Base-by-base conservation (phyloP, 2,113 vertebrate genomes). In the Tauraco erythrolophus region DNA sequence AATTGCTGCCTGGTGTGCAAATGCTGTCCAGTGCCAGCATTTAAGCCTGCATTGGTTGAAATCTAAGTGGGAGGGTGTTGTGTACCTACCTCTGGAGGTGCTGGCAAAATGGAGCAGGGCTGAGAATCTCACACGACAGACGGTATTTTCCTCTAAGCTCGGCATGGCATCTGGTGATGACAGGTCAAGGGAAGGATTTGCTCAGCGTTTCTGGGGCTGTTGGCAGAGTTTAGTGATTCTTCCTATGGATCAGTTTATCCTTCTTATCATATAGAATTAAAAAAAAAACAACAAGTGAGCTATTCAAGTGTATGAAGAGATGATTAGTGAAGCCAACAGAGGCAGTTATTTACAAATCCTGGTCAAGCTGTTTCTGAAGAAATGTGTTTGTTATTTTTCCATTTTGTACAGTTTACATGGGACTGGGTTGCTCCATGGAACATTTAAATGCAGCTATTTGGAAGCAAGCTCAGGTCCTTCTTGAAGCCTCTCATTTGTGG, bases 91-190 rank as follows among this genome's bases (percentile, higher is more conserved):
- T 61, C 64, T 10, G 16, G 33, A 64, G 62, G 48, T 16, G 33
- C 66, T 76, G 66, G 53, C 25, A 45, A 43, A 84, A 72, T 28
- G 60, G 11, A 77, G 54, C 33, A 30, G 39, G 46, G n/a, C 57
- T 51, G n/a, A 41, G 81, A 74, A 23, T 37, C 31, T 41, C 64
- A 15, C 18, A 2, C 18, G 19, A n/a, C 17, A 23, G 11, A 7
- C 27, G n/a, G 6, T 11, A 31, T 15, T 84, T 80, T 66, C 28
- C 43, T 81, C 31, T 24, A 10, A 82, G 66, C 28, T 79, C 1
- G 0, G 24, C 1, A 0, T 23, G 41, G 17, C 23, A 27, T 45
- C 46, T 86, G 50, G 12, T 33, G 37, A 2, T 43, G 24, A 68
- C 57, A 48, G 33, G 43, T 85, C 21, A 58, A 64, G 88, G 18